These are phyloP conservation scores for Cordilura impudica DNA, from an alignment of 2,888 invertebrate species.

Conservation along the genomic window DNA sequence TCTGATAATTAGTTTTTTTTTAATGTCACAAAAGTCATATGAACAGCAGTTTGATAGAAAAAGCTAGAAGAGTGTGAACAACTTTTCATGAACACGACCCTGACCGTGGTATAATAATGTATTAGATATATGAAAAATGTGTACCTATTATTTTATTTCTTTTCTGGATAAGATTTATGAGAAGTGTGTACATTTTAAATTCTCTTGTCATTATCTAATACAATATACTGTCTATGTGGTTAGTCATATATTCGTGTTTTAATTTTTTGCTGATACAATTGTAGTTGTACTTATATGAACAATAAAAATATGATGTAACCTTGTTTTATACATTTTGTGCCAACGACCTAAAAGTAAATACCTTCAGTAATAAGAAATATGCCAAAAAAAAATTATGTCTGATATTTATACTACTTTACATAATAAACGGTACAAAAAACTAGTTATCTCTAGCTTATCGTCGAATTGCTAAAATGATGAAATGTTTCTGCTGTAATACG, in stretches of 20 bases:
- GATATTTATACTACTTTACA: too few species aligned
- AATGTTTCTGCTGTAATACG: too few species aligned
- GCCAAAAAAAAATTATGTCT: too few species aligned
- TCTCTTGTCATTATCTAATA: background rate
- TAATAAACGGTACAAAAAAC: too few species aligned
- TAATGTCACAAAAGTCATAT: background rate
- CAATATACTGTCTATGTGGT: background rate
- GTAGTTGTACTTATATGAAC: too few species aligned
- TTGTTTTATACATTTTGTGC: too few species aligned
- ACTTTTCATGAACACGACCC: conserved; percentile 38
- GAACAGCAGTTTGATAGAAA: background rate
- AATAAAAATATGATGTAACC: conserved; percentile 19
- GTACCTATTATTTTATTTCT: background rate
- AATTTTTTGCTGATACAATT: background rate
- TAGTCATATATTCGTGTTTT: background rate
- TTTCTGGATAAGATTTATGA: background rate
- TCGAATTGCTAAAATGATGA: too few species aligned
- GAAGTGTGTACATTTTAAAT: background rate
- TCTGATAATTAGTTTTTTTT: background rate
- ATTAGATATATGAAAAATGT: background rate
- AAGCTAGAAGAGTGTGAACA: conserved; percentile 37
- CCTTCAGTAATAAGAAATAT: too few species aligned
- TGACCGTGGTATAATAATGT: conserved; percentile 16
- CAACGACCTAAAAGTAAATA: too few species aligned
- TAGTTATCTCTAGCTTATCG: too few species aligned